Evolutionary conservation across 2,113 vertebrate species (phyloP).

Genomic region (Podilymbus podiceps): DNA sequence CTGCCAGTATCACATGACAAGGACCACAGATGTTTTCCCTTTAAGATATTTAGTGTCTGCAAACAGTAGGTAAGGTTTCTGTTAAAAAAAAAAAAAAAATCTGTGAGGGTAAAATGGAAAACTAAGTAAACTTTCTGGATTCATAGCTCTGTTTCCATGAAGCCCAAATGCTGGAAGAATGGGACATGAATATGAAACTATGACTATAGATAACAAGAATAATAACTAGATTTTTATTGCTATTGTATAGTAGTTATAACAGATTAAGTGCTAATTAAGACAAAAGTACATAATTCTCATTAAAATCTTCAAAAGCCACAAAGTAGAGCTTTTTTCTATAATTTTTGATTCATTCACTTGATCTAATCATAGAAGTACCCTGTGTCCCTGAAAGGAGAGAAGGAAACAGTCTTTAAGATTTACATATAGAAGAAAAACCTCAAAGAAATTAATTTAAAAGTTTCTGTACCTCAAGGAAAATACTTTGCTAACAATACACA

Average conservation of each 20-base stretch:
- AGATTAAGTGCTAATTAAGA: background rate
- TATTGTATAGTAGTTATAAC: background rate
- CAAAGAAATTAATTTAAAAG: background rate
- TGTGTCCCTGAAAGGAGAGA: background rate
- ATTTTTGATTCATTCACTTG: background rate
- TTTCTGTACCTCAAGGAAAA: background rate
- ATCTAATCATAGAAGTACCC: background rate
- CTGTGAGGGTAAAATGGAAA: background rate
- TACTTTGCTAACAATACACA: background rate
- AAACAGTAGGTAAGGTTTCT: background rate
- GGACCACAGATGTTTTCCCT: background rate
- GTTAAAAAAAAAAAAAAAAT: background rate
- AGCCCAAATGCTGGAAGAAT: background rate
- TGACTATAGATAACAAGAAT: background rate
- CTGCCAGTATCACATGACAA: background rate
- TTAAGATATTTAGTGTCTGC: background rate
- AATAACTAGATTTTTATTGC: background rate
- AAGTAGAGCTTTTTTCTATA: background rate
- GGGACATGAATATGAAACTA: background rate
- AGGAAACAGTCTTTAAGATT: background rate
- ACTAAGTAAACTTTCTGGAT: background rate
- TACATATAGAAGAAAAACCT: background rate
- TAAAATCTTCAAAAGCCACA: background rate
- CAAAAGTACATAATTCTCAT: background rate
- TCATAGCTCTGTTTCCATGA: background rate